These are phyloP conservation scores for Zoanthus solanderi DNA, from an alignment of 92 coral and sea anemone species.

Conservation along the genomic window DNA sequence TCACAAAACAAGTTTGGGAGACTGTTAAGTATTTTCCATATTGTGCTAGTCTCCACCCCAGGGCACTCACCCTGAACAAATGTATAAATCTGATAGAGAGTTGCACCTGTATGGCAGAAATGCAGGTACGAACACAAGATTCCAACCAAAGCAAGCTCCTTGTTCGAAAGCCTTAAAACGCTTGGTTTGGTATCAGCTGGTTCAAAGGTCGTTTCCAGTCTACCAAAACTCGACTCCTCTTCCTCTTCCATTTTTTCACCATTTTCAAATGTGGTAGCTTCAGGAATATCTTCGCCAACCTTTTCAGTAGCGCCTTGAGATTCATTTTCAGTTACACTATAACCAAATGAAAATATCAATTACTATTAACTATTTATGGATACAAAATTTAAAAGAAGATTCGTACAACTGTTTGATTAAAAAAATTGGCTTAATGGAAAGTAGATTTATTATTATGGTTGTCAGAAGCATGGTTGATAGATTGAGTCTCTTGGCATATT, in stretches of 20 bases:
- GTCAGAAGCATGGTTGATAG: background rate
- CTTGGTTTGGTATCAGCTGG: background rate
- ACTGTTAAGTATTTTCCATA: slow-evolving; percentile 67
- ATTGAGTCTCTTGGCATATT: background rate
- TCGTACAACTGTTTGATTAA: no score
- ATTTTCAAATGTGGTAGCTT: slow-evolving; percentile 4
- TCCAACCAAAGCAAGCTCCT: slow-evolving; percentile 81
- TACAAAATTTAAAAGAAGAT: no score
- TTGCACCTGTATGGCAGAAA: slow-evolving; percentile 82
- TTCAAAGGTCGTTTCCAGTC: slow-evolving; percentile 16
- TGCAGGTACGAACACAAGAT: slow-evolving; percentile 83
- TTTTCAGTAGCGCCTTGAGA: background rate
- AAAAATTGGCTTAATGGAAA: background rate
- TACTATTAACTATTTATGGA: no score
- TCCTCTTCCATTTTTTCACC: slow-evolving; percentile 42
- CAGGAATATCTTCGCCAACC: background rate
- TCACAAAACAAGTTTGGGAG: slow-evolving; percentile 78
- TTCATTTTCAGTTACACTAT: slow-evolving; percentile 18
- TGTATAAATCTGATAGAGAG: slow-evolving; percentile 68
- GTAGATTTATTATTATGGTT: background rate
- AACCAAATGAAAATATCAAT: background rate
- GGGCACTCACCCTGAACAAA: slow-evolving; percentile 76
- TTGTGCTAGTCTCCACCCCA: slow-evolving; percentile 59
- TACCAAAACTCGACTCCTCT: slow-evolving; percentile 8
- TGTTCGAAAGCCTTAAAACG: slow-evolving; percentile 72